These are phyloP conservation scores for Ischnura elegans DNA, from an alignment of 2,888 invertebrate genomes.

Conservation along the genomic window DNA sequence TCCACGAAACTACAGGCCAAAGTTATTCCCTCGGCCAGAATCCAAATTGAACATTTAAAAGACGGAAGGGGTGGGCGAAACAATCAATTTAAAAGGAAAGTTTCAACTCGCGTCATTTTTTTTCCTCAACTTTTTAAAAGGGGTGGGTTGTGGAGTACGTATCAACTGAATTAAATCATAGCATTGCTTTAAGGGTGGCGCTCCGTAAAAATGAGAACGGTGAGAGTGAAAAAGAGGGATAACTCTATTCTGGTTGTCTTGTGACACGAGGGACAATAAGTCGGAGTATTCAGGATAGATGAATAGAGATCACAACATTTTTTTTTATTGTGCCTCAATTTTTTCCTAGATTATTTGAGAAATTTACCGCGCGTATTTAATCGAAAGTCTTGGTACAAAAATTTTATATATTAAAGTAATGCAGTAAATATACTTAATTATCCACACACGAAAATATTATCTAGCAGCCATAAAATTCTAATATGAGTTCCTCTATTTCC, in stretches of 20 bases:
- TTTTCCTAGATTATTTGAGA: neutral
- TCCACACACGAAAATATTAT: too few species aligned
- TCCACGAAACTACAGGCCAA: neutral
- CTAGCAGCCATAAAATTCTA: too few species aligned
- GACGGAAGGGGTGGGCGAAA: neutral
- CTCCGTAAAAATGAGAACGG: neutral
- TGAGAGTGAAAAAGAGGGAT: neutral
- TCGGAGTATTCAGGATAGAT: neutral
- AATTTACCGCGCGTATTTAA: too few species aligned
- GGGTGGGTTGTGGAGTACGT: neutral
- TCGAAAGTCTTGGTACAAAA: too few species aligned
- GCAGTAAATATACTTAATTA: too few species aligned
- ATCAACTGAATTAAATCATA: neutral
- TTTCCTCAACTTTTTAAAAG: neutral
- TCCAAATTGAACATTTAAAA: neutral
- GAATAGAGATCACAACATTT: neutral
- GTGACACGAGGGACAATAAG: neutral
- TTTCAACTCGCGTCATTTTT: neutral
- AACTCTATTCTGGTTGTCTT: neutral
- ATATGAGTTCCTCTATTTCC: too few species aligned
- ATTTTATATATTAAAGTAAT: too few species aligned
- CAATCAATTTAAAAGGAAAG: conserved; percentile 17
- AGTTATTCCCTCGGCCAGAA: neutral
- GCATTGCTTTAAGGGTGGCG: neutral
- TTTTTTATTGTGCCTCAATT: neutral